Conservation (phyloP, 2,888 invertebrate species). For the Troides helena region DNA sequence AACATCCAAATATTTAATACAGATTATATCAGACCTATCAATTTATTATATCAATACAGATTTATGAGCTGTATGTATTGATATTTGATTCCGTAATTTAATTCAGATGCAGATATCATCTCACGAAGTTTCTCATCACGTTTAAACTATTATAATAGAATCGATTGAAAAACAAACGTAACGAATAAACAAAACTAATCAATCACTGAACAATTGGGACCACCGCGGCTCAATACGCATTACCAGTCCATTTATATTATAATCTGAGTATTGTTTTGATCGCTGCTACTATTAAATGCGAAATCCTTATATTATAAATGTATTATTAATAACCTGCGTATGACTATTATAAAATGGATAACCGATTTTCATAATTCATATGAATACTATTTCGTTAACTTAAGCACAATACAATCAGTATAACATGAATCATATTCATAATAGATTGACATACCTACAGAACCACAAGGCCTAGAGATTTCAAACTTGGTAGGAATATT, state of each 20-base stretch:
- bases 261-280: constrained; percentile 50
- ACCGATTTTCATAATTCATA: too few relatives aligned
- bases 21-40: neutral
- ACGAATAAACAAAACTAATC: constrained; percentile 20
- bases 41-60: constrained; percentile 24
- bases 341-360: too few relatives aligned
- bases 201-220: constrained; percentile 26
- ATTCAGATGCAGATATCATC: constrained; percentile 16
- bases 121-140: constrained; percentile 26
- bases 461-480: too few relatives aligned
- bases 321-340: too few relatives aligned
- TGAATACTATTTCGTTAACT: too few relatives aligned
- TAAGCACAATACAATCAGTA: too few relatives aligned
- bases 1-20: neutral
- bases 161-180: constrained; percentile 23
- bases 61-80: constrained; percentile 7
- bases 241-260: constrained; percentile 59
- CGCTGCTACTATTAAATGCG: neutral
- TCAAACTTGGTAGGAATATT: too few relatives aligned
- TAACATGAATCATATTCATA: too few relatives aligned
- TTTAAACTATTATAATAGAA: constrained; percentile 22
- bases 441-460: too few relatives aligned
- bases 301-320: neutral
- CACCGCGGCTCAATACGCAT: constrained; percentile 42
- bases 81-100: constrained; percentile 18